Percentiles rank a stretch among this genome's conserved stretches.
Evolutionary conservation across 2,113 vertebrate species (phyloP).

Genomic region (Bufo gargarizans): DNA sequence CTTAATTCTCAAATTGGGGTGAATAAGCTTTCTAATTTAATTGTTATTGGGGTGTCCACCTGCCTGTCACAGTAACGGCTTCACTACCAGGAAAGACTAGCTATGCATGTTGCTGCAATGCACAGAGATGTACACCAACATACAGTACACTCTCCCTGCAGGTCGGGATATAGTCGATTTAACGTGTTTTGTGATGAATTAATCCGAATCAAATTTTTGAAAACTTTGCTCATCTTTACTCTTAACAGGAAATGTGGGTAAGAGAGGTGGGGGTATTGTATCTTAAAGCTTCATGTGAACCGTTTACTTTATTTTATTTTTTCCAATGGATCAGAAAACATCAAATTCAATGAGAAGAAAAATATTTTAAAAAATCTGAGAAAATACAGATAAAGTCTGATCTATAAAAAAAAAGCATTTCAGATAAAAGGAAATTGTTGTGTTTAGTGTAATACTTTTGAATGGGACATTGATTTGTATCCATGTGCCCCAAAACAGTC

Average conservation of each 20-base stretch:
- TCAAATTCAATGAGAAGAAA: background rate
- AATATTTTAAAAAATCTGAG: background rate
- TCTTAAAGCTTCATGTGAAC: background rate
- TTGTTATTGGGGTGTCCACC: no score
- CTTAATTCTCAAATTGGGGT: no score
- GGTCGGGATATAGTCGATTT: no score
- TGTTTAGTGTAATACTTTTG: slow-evolving; percentile 10
- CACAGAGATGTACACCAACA: no score
- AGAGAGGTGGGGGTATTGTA: background rate
- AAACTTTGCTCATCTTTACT: no score
- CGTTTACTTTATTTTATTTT: background rate
- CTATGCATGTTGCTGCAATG: no score
- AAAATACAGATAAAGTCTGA: background rate
- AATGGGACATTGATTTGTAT: slow-evolving; percentile 31
- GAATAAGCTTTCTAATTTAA: no score
- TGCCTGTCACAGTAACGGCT: no score
- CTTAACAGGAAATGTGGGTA: background rate
- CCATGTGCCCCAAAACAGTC: slow-evolving; percentile 25
- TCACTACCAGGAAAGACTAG: no score
- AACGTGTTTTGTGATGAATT: no score
- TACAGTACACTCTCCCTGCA: no score
- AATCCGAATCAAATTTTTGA: no score
- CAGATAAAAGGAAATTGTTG: background rate
- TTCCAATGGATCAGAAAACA: background rate
- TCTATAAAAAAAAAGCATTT: background rate